Conservation (phyloP, 2,797 vertebrate species). For the Champsocephalus esox region DNA sequence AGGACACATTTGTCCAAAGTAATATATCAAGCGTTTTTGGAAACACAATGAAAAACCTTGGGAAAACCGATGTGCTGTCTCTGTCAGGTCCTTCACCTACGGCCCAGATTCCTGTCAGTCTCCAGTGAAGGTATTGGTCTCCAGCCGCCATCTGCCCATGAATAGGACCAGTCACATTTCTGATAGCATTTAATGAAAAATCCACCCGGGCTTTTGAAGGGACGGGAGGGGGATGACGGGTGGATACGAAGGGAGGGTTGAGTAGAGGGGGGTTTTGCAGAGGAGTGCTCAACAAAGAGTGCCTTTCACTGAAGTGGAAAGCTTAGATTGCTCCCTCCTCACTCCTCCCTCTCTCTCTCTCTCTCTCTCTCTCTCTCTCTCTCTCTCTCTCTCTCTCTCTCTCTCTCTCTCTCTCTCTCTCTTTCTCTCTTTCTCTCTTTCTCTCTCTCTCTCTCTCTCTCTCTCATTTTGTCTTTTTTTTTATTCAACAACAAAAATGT, state of each 20-base stretch:
- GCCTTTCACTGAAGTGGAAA: slow-evolving; percentile 79
- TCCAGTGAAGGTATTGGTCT: slow-evolving; percentile 67
- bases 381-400: neutral
- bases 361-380: slow-evolving; percentile 29
- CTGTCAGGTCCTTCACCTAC: slow-evolving; percentile 51
- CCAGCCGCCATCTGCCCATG: slow-evolving; percentile 72
- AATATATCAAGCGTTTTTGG: slow-evolving; percentile 28
- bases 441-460: slow-evolving; percentile 22
- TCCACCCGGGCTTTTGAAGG: slow-evolving; percentile 66
- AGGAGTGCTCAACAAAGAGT: slow-evolving; percentile 80
- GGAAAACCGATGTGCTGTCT: slow-evolving; percentile 14
- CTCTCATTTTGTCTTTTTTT: slow-evolving; percentile 67
- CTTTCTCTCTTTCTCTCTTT: slow-evolving; percentile 24
- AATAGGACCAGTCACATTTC: slow-evolving; percentile 81
- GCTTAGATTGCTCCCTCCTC: slow-evolving; percentile 69
- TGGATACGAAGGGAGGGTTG: slow-evolving; percentile 51
- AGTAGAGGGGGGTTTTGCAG: slow-evolving; percentile 31
- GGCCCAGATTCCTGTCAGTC: slow-evolving; percentile 75
- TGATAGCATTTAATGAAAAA: slow-evolving; percentile 84
- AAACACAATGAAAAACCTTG: slow-evolving; percentile 26
- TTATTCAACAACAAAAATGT: slow-evolving; percentile 79
- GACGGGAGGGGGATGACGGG: slow-evolving; percentile 31
- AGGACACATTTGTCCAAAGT: neutral
- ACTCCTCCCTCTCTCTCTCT: slow-evolving; percentile 19
- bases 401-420: slow-evolving; percentile 18